Evolutionary conservation across 2,113 vertebrate genomes (phyloP), one percentile per base, ranked within the genome.

Genomic region (Penelope pileata): DNA sequence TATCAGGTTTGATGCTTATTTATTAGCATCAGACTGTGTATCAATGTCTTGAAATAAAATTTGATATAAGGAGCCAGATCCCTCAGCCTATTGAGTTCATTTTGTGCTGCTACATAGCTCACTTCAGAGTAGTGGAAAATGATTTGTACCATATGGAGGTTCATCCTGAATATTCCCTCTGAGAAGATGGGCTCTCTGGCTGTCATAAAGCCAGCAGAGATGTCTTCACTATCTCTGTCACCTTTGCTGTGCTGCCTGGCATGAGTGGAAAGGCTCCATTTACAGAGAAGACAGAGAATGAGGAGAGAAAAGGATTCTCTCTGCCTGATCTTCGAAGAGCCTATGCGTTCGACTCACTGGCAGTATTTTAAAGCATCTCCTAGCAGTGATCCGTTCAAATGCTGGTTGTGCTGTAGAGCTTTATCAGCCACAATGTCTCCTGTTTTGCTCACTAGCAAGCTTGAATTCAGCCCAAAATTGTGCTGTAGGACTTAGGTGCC

Each of bases 131-230:
- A 90, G 82, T 88, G 90, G 70, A 90, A 94, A 87, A 69, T 87
- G 70, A 96, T 91, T 23, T 38, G 38, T 93, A 95, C 82, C 88
- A 94, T 73, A 90, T 96, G 93, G 82, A 86, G 47, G 69, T 43
- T 77, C 77, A 36, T 92, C 38, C 73, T 93, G 91, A 86, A 53
- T 76, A 68, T 90, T 90, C 77, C 59, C 76, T 86, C 68, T 78
- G 36, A 34, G 60, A 74, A 91, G 82, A 93, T 85, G 80, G 80
- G 34, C 73, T 91, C 70, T 91, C 50, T 78, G 26, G n/a, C 51
- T 93, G 79, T 19, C 87, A 26, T 72, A 86, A 82, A 94, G 72
- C 83, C 91, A 88, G 60, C 32, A 83, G 85, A 83, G 64, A 59
- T 90, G 60, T 80, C 91, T 93, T 91, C 9, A 4, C 79, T 93